Evolutionary conservation across 2,888 invertebrate species (phyloP).

Genomic region (Netelia inedita): DNA sequence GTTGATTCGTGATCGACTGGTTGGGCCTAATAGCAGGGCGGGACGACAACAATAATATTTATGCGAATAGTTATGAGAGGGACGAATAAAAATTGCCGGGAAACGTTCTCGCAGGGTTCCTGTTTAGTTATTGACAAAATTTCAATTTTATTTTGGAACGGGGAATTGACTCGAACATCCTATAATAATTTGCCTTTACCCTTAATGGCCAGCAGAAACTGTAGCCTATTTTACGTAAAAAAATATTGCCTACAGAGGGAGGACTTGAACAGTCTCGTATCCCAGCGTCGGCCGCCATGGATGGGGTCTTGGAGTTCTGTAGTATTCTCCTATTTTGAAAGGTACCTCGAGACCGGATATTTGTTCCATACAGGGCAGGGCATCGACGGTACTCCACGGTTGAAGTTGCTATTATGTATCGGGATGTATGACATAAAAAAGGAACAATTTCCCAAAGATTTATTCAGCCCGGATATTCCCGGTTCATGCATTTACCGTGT

Average conservation of each 20-base stretch:
- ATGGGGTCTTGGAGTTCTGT: conserved; percentile 90
- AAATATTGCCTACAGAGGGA: conserved; percentile 87
- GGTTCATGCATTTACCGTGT: conserved; percentile 55
- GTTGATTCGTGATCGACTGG: conserved; percentile 91
- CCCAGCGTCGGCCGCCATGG: conserved; percentile 93
- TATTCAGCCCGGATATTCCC: not conserved
- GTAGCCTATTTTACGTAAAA: not conserved
- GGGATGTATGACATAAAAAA: conserved; percentile 1
- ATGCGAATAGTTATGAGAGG: not conserved
- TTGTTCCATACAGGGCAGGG: conserved; percentile 88
- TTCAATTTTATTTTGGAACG: not conserved
- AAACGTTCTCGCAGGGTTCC: too few species aligned
- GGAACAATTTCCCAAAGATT: not conserved
- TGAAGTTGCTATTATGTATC: conserved; percentile 89
- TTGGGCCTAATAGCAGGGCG: conserved; percentile 86
- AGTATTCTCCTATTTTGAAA: conserved; percentile 89
- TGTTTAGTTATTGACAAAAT: too few species aligned
- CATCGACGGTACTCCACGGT: conserved; percentile 89
- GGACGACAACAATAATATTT: too few species aligned
- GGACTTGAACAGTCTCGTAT: conserved; percentile 92
- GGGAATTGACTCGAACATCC: not conserved
- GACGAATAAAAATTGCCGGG: not conserved
- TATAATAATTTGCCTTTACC: too few species aligned
- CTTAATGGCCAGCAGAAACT: not conserved
- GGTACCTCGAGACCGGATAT: conserved; percentile 86